Base-by-base conservation (phyloP, 30 jellyfish, hydroid and myxozoan genomes). In the Turritopsis dohrnii region DNA sequence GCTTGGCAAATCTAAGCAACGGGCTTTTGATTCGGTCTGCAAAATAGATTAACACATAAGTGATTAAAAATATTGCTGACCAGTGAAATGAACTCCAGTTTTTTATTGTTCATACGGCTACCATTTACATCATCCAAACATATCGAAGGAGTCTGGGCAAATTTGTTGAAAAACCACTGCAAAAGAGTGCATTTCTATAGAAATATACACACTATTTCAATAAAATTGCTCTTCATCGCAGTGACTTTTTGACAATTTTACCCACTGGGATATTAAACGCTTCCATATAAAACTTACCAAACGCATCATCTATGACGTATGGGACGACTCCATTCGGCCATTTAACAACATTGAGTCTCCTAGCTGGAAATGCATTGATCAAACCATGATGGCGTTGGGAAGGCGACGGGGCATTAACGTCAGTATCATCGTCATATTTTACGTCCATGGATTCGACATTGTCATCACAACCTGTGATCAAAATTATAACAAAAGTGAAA, bases 271-370 rank as follows among this genome's bases (percentile, higher is more conserved):
- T n/a, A n/a, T n/a, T n/a, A n/a, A 41, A 41, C 60, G 60, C 13
- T 13, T 41, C 60, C 5, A 41, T 41, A 41, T 41, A 13, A 41
- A 41, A 8, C 77, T 69, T 69, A 69, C 77, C 30, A 69, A 69
- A 69, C 28, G 77, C 77, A 7, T 23, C 28, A 19, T 69, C 77
- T 0, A 69, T 19, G 17, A 69, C 77, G 22, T 69, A 69, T 9
- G 77, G 77, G 0, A 69, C 77, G 77, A 69, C 22, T 1, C 77
- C 31, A 7, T 69, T 9, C 30, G 77, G 77, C 77, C 77, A 69
- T 69, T 1, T 0, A 27, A 69, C 30, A 27, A 9, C 22, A 69
- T 0, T 9, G 9, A 27, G 19, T 69, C 77, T 41, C 13, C 13
- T 41, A 41, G 13, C 60, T 3, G 60, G 60, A 13, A 3, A 41